phyloP scores from a whole-genome alignment of 1,140 invertebrate species.

The Drosophila auraria region DNA sequence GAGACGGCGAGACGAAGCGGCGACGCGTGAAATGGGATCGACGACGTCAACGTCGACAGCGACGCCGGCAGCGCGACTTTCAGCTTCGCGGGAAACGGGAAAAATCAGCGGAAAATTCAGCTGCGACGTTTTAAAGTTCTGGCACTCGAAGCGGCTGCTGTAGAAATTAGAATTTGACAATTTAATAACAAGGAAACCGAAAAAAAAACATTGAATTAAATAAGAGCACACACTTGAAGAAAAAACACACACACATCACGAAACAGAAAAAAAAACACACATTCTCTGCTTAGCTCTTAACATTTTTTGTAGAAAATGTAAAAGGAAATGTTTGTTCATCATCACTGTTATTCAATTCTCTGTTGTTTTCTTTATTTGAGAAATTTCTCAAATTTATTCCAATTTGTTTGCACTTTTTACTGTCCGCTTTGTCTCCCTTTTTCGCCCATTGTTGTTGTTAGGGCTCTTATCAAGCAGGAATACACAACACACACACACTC shows the following conservation, averaged over 20 bases:
- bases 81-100: constrained; percentile 35
- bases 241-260: constrained; percentile 1
- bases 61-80: constrained; percentile 36
- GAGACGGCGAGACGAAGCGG: constrained; percentile 68
- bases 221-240: not conserved
- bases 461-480: constrained; percentile 49
- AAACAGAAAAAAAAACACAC: not conserved
- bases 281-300: no score
- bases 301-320: no score
- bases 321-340: no score
- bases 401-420: constrained; percentile 33
- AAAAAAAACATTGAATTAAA: no score
- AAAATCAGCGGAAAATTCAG: constrained; percentile 38
- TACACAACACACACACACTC: constrained; percentile 40
- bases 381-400: constrained; percentile 30
- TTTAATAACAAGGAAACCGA: not conserved
- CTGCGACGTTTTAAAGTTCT: constrained; percentile 37
- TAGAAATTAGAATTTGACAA: constrained; percentile 12
- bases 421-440: not conserved
- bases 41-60: constrained; percentile 28
- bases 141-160: constrained; percentile 31
- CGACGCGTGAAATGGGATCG: constrained; percentile 70
- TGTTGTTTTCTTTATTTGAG: not conserved
- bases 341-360: not conserved
- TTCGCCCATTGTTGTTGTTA: constrained; percentile 31